Conservation (phyloP, 2,797 vertebrate species). For the Thunnus albacares region DNA sequence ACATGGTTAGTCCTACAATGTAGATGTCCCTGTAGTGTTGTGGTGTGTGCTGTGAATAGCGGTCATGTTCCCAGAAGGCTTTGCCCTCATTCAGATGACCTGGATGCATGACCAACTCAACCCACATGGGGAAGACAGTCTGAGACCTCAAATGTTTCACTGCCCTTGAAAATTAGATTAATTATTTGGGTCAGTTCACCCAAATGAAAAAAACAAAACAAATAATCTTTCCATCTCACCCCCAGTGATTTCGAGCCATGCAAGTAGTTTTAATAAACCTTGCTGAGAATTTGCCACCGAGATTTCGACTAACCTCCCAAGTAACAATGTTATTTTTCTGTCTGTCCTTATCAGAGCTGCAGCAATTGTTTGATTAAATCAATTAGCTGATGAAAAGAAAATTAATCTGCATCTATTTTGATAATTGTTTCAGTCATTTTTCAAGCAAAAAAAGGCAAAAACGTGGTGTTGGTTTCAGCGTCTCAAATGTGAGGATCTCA, state of each 20-base stretch:
- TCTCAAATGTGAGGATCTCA: no score
- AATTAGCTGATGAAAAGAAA: no score
- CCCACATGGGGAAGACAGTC: neutral
- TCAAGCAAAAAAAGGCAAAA: no score
- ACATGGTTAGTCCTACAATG: neutral
- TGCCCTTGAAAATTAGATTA: neutral
- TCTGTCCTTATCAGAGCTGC: neutral
- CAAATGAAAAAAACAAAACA: neutral
- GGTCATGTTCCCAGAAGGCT: neutral
- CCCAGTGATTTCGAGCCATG: neutral
- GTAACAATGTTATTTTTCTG: neutral
- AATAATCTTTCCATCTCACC: no score
- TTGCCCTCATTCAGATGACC: slow-evolving; percentile 17
- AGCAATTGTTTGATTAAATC: neutral
- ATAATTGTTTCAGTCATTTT: no score
- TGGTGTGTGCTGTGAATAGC: neutral
- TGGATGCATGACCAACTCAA: neutral
- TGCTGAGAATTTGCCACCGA: no score
- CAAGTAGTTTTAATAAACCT: neutral
- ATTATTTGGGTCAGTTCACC: neutral
- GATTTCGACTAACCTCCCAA: neutral
- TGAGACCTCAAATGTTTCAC: neutral
- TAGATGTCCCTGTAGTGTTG: neutral
- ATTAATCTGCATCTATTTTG: no score
- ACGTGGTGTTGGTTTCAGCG: no score